These are phyloP conservation scores for Albula goreensis DNA, from an alignment of 2,113 vertebrate genomes.

Conservation along the genomic window DNA sequence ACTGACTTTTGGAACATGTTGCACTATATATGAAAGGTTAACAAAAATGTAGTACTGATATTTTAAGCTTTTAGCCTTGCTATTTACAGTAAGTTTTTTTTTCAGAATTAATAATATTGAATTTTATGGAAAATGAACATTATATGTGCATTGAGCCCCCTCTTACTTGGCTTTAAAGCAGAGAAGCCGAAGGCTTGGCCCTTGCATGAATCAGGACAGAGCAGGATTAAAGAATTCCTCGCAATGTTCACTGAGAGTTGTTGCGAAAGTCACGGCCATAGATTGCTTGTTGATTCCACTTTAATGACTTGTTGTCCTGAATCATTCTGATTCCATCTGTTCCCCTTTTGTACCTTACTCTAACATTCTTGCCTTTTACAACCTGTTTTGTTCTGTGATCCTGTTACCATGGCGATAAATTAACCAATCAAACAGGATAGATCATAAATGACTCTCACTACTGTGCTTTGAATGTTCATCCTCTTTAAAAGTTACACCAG, in stretches of 20 bases:
- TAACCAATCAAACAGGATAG: conserved; percentile 1
- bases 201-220: too few species aligned
- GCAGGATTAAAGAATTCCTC: too few species aligned
- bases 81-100: too few species aligned
- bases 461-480: neutral
- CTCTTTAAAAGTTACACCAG: conserved; percentile 16
- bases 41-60: too few species aligned
- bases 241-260: neutral
- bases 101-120: too few species aligned
- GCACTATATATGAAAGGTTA: too few species aligned
- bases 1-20: too few species aligned
- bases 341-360: neutral
- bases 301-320: neutral
- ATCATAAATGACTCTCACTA: neutral
- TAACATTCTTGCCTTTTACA: conserved; percentile 1
- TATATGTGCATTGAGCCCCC: too few species aligned
- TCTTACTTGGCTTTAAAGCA: too few species aligned
- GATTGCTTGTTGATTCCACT: neutral
- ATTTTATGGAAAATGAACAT: too few species aligned
- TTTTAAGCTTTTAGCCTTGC: too few species aligned
- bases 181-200: too few species aligned
- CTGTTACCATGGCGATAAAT: conserved; percentile 32
- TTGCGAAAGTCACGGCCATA: neutral
- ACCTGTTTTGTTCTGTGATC: neutral
- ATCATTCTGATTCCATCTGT: neutral